Evolutionary conservation across 1,140 invertebrate species (phyloP).

Genomic region (Acyrthosiphon pisum): DNA sequence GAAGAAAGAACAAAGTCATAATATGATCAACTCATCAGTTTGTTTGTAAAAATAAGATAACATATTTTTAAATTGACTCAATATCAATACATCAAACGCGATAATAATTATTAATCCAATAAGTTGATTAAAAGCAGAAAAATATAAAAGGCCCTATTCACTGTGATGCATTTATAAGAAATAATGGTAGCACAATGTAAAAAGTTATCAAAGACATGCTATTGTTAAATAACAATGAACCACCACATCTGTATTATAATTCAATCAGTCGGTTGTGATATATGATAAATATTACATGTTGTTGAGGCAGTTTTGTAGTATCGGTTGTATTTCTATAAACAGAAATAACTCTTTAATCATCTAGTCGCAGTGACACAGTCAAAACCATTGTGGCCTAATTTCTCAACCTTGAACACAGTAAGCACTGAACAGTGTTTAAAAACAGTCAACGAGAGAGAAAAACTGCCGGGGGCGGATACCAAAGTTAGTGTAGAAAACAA

Average conservation of each 20-base stretch:
- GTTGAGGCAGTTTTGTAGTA: background rate
- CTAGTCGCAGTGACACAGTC: background rate
- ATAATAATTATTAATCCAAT: background rate
- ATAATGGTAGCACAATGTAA: background rate
- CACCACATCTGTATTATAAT: background rate
- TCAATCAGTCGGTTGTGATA: background rate
- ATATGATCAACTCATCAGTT: background rate
- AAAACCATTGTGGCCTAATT: constrained; percentile 15
- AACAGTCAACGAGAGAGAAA: background rate
- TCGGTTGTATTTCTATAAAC: background rate
- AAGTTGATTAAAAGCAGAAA: background rate
- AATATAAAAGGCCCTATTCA: background rate
- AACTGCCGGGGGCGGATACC: background rate
- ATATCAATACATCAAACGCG: background rate
- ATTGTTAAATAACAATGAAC: background rate
- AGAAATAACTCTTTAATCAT: constrained; percentile 5
- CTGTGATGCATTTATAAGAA: background rate
- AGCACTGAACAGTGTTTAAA: background rate
- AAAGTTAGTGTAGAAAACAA: background rate
- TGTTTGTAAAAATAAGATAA: background rate
- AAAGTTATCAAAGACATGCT: background rate
- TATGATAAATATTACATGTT: background rate
- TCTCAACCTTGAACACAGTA: background rate
- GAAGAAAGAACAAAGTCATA: background rate
- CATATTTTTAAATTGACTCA: background rate